Evolutionary conservation across 1,140 invertebrate species (phyloP).

Genomic region (Camponotus floridanus): DNA sequence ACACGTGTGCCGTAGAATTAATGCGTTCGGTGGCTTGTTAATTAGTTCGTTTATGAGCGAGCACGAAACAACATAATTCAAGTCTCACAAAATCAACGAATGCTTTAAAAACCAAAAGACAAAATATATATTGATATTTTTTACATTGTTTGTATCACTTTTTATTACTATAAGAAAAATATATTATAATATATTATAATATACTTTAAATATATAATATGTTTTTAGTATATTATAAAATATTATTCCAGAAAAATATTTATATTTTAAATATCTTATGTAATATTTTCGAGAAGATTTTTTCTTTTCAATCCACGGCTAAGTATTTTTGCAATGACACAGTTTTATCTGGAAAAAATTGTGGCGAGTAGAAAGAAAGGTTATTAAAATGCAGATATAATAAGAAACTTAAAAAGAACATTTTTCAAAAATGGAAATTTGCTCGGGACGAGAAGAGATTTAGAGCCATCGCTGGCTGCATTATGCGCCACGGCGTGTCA

Average conservation of each 20-base stretch:
- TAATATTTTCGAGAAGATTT: background rate
- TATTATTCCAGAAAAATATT: background rate
- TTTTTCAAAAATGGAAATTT: background rate
- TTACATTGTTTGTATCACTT: background rate
- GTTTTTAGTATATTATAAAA: no score
- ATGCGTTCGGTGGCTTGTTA: constrained; percentile 46
- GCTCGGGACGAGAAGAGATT: background rate
- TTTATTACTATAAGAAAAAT: background rate
- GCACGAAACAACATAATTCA: background rate
- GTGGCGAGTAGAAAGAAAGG: background rate
- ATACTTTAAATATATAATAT: no score
- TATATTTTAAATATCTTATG: background rate
- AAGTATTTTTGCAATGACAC: background rate
- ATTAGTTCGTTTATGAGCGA: constrained; percentile 35
- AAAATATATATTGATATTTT: no score
- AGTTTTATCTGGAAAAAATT: background rate
- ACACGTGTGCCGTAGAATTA: constrained; percentile 38
- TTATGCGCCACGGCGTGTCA: constrained; percentile 11
- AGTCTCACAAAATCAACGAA: background rate
- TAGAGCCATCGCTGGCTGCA: constrained; percentile 6
- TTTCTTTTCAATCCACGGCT: background rate
- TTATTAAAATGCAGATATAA: background rate
- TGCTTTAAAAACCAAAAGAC: background rate
- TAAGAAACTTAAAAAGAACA: background rate
- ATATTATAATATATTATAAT: no score